These are phyloP conservation scores for Tuta absoluta DNA, from an alignment of 2,888 invertebrate genomes.

Conservation along the genomic window DNA sequence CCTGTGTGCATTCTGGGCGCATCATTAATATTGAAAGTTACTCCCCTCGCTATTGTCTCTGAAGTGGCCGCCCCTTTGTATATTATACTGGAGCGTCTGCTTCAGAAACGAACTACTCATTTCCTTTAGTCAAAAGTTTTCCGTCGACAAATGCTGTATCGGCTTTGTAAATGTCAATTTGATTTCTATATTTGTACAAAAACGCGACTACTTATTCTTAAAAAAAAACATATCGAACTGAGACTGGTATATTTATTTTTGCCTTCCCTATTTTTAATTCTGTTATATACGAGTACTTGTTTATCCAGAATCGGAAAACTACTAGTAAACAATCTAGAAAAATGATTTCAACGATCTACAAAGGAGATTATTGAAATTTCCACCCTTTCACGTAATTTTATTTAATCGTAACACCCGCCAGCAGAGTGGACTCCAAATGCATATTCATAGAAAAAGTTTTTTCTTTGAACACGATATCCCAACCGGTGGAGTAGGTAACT, in stretches of 20 bases:
- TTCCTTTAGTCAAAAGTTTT: conserved; percentile 70
- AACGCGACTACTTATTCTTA: neutral
- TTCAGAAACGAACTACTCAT: conserved; percentile 69
- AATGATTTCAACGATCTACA: neutral
- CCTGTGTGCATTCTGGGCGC: conserved; percentile 74
- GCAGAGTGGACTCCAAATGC: conserved; percentile 36
- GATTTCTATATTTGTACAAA: neutral
- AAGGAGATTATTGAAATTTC: conserved; percentile 9
- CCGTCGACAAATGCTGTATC: conserved; percentile 57
- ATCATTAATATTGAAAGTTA: conserved; percentile 80
- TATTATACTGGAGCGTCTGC: conserved; percentile 60
- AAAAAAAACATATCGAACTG: too few species aligned
- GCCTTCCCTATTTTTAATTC: too few species aligned
- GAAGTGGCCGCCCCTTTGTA: conserved; percentile 71
- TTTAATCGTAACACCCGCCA: conserved; percentile 25
- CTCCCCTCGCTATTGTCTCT: conserved; percentile 72
- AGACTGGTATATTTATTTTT: too few species aligned
- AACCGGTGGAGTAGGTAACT: conserved; percentile 43
- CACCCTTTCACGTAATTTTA: neutral
- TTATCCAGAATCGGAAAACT: neutral
- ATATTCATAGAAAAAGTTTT: conserved; percentile 37
- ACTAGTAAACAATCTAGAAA: neutral
- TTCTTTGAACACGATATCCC: conserved; percentile 39
- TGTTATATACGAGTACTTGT: too few species aligned
- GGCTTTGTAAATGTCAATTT: conserved; percentile 28